Evolutionary conservation across 1,140 invertebrate species (phyloP), one percentile per base, ranked within the genome.

Genomic region (Platorchestia sp.): DNA sequence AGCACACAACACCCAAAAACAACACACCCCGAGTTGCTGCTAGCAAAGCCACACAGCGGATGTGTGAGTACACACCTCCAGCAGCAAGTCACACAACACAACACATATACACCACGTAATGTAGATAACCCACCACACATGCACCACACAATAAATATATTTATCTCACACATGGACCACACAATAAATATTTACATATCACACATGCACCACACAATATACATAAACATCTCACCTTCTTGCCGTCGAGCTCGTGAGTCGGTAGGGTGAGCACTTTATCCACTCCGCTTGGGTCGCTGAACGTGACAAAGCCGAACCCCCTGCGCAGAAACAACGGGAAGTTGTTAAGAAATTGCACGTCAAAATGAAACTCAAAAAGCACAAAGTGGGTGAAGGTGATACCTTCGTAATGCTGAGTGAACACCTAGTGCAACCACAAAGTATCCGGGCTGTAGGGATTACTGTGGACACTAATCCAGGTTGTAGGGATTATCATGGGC

Each of bases 221-320:
- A 51, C 47, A 19, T 7, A 6, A 51, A 19, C 47, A 51, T 19
- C 96, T 96, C 98, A 99, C 98, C 98, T 99, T 99, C 98, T 99
- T 99, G 97, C 98, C 98, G 97, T 99, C 99, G 97, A 99, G 98
- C 97, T 99, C 99, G 97, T 99, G 99, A 97, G 98, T 98, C 97
- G 98, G 98, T 98, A 99, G 98, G 97, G 98, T 98, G 98, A 99
- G 98, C 97, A 99, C 99, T 98, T 99, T 99, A 98, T 99, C 99
- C 98, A 99, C 99, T 97, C 98, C 98, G 97, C 98, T 98, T 97
- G 99, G 98, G 97, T 99, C 98, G 97, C 98, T 98, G 97, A 99
- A 99, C 97, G 99, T 99, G 97, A 99, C 99, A 98, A 99, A 99
- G 97, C 99, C 99, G 97, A 99, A 99, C 97, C 99, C 99, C 98